Evolutionary conservation across 2,113 vertebrate genomes (phyloP).

Genomic region (Phalacrocorax brasilianus): DNA sequence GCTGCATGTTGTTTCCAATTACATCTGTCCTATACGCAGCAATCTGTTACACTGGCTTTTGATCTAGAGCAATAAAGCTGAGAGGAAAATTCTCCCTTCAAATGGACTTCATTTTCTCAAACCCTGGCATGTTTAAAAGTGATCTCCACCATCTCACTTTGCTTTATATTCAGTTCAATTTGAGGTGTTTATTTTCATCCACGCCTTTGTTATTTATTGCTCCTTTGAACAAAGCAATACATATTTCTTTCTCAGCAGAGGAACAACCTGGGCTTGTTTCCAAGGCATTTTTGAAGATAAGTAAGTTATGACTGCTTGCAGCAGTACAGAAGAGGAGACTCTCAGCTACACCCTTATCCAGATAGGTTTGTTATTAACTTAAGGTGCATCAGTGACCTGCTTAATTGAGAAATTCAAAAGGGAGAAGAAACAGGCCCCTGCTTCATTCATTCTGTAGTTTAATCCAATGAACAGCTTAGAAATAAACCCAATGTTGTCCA

Average conservation of each 20-base stretch:
- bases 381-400: not conserved
- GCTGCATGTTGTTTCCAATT: constrained; percentile 2
- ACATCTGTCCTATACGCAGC: not conserved
- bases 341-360: not conserved
- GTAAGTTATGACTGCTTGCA: not conserved
- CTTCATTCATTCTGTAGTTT: not conserved
- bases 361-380: not conserved
- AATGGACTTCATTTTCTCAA: constrained; percentile 13
- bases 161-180: constrained; percentile 33
- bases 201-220: constrained; percentile 25
- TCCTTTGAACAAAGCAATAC: constrained; percentile 22
- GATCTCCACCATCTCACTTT: not conserved
- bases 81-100: constrained; percentile 31
- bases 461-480: not conserved
- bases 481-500: not conserved
- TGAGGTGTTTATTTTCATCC: constrained; percentile 20
- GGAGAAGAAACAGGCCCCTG: not conserved
- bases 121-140: not conserved
- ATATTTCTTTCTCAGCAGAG: constrained; percentile 9
- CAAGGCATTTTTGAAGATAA: constrained; percentile 12
- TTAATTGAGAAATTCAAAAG: constrained; percentile 1
- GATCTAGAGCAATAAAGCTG: not conserved
- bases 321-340: not conserved
- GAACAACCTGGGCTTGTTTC: not conserved
- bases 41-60: constrained; percentile 23